Conservation (phyloP, 2,888 invertebrate species). For the Ornithoptera alexandrae region DNA sequence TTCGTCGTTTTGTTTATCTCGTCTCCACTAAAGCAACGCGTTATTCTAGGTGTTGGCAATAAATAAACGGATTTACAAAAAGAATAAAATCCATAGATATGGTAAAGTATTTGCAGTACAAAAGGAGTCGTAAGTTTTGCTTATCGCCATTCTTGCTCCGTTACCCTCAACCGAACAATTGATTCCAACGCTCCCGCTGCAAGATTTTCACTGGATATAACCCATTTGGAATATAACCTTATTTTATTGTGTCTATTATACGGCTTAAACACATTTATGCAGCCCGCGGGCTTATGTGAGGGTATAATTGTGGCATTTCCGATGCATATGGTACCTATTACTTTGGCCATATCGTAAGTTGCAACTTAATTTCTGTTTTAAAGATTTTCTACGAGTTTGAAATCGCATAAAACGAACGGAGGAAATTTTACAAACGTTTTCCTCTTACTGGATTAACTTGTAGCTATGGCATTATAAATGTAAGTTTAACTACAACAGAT, state of each 20-base stretch:
- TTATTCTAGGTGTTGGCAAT: constrained; percentile 22
- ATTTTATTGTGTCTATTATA: constrained; percentile 65
- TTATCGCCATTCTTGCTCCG: constrained; percentile 68
- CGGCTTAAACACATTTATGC: constrained; percentile 34
- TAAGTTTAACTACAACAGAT: too few species aligned
- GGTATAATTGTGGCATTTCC: constrained; percentile 29
- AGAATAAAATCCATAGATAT: constrained; percentile 48
- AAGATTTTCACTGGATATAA: constrained; percentile 55
- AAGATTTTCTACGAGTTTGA: constrained; percentile 1
- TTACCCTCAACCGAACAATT: constrained; percentile 70
- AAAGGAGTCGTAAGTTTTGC: constrained; percentile 70
- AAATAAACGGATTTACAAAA: constrained; percentile 36
- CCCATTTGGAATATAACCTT: constrained; percentile 64
- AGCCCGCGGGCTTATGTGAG: constrained; percentile 32
- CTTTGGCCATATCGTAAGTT: constrained; percentile 19
- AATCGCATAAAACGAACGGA: neutral
- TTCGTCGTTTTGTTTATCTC: constrained; percentile 29
- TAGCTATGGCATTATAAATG: too few species aligned
- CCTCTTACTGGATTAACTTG: neutral
- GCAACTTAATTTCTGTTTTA: constrained; percentile 22
- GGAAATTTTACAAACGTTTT: neutral
- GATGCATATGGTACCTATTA: constrained; percentile 25
- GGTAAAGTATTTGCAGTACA: constrained; percentile 66
- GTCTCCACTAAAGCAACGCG: constrained; percentile 5
- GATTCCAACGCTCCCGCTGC: constrained; percentile 60